Percentiles rank a stretch among this genome's conserved stretches.
phyloP scores from a whole-genome alignment of 1,140 invertebrate genomes.

The Bacillus rossius region DNA sequence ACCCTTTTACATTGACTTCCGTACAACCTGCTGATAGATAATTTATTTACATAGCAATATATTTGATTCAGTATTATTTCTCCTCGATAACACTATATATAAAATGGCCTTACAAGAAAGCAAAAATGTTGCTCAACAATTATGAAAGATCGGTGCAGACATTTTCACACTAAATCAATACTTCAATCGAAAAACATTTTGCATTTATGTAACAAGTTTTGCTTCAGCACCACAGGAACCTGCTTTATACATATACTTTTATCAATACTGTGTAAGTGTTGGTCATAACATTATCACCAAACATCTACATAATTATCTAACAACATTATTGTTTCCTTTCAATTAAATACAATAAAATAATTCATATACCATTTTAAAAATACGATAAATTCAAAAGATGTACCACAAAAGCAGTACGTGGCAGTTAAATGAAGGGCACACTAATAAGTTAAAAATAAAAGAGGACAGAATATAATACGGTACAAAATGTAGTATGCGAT shows the following conservation, averaged over 20 bases:
- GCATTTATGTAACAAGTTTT: background rate
- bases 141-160: background rate
- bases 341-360: too few relatives aligned
- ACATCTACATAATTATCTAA: background rate
- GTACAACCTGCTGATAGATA: background rate
- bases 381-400: too few relatives aligned
- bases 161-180: conserved; percentile 13
- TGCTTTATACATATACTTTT: background rate
- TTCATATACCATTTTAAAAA: too few relatives aligned
- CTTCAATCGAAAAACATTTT: background rate
- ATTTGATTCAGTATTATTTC: conserved; percentile 1
- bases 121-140: conserved; percentile 7
- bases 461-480: background rate
- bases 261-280: background rate
- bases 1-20: conserved; percentile 13
- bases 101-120: conserved; percentile 3
- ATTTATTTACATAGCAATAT: conserved; percentile 11
- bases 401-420: too few relatives aligned
- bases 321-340: too few relatives aligned
- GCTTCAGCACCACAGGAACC: background rate
- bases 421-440: conserved; percentile 2
- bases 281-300: background rate
- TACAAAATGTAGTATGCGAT: background rate
- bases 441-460: background rate
- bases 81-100: conserved; percentile 6